Base-by-base conservation (phyloP, 2,797 vertebrate species). In the Artibeus lituratus region DNA sequence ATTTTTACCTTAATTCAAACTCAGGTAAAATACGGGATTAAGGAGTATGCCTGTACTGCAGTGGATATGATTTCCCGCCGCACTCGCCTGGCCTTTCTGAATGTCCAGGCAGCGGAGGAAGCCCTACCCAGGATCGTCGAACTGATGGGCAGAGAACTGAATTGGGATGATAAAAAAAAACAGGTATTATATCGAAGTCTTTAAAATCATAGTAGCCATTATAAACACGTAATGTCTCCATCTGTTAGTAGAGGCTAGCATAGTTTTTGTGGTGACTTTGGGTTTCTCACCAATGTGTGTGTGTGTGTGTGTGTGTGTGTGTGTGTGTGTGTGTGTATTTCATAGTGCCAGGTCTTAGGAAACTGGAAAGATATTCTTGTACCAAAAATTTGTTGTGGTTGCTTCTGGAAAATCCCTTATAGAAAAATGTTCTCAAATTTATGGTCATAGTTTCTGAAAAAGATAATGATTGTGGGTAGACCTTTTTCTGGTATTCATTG, bases 21-120 rank as follows among this genome's bases (percentile, higher is more conserved):
- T 0, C 70, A 99, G 99, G 99, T 99, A 24, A 98, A 99, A 76
- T 99, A 99, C 0, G 99, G 99, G 0, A 98, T 99, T 2, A 99
- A 99, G 94, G 99, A 99, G 89, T 99, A 99, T 0, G 99, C 99
- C 11, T 99, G 99, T 98, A 99, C 99, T 0, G 99, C 99, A 1
- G 99, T 99, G 16, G 99, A 99, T 26, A 98, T 99, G 81, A 99
- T 99, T 47, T 99, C 99, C 0, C 99, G 99, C 0, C 99, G 99
- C 5, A 99, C 99, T 0, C 99, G 99, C 7, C 97, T 99, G 81
- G 99, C 99, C 29, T 99, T 99, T 96, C 98, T 99, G 32, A 99
- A 99, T 3, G 99, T 99, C 72, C 99, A 99, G 98, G 99, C 99
- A 0, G 99, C 99, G 0, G 99, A 99, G 32, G 99, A 99, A 97